A percentile compares a stretch with the other conserved stretches of the same genome.
Evolutionary conservation across 1,140 invertebrate species (phyloP).

Genomic region (Telenomus remus): DNA sequence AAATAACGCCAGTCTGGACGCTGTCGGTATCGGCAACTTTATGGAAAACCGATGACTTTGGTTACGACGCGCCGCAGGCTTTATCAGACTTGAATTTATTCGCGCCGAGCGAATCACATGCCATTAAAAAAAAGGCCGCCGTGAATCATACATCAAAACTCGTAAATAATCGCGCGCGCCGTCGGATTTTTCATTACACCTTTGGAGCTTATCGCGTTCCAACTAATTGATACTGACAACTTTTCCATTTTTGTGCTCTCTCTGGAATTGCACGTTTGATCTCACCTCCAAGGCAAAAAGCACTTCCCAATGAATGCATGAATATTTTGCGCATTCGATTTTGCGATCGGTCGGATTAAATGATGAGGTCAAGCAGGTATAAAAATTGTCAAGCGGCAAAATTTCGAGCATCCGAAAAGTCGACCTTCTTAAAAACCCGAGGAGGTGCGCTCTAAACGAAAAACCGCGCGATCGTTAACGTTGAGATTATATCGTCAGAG

Average conservation of each 20-base stretch:
- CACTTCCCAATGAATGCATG: no score
- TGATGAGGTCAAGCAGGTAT: no score
- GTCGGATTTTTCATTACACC: slow-evolving; percentile 37
- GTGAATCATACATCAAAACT: slow-evolving; percentile 51
- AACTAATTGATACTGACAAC: slow-evolving; percentile 19
- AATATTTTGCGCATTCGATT: no score
- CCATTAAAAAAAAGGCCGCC: slow-evolving; percentile 49
- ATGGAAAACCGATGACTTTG: slow-evolving; percentile 59
- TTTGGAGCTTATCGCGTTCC: slow-evolving; percentile 23
- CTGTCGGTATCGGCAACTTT: slow-evolving; percentile 40
- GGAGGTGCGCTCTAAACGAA: no score
- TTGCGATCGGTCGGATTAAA: no score
- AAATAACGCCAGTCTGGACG: slow-evolving; percentile 25
- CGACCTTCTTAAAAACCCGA: no score
- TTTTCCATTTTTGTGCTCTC: neutral
- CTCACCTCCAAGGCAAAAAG: no score
- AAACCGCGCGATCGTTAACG: no score
- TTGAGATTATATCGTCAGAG: slow-evolving; percentile 20
- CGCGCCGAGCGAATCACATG: slow-evolving; percentile 49
- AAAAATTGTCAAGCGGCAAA: no score
- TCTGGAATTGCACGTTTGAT: no score
- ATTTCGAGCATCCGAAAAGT: no score
- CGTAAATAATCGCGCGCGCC: slow-evolving; percentile 51
- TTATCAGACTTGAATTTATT: slow-evolving; percentile 55
- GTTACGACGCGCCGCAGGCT: slow-evolving; percentile 39